Evolutionary conservation across 1,140 invertebrate genomes (phyloP), one percentile per base, ranked within the genome.

Genomic region (Bombus pascuorum): DNA sequence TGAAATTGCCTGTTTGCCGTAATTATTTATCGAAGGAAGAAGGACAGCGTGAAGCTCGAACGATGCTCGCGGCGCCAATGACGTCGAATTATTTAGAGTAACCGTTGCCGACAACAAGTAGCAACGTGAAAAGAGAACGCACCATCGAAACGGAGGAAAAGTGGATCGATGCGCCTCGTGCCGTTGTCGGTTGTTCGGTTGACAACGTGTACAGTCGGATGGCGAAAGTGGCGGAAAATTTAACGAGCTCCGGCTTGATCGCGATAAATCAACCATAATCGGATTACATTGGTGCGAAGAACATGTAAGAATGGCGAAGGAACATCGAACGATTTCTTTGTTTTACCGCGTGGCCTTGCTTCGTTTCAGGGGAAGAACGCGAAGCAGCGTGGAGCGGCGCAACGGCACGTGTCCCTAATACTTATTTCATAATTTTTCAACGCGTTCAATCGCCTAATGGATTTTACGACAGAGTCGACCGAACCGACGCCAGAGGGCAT

Each of bases 371-470:
- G 47, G 47, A 53, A 18, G 1, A 53, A 18, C 18, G 47, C 18
- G 47, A 5, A 53, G 1, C 6, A 6, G 47, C 47, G 44, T 15
- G 44, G 0, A 47, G 0, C 44, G 6, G 39, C 18, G 47, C 5
- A 22, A 53, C 18, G 47, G 47, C 18, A 22, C 18, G 18, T 53
- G 47, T 53, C 28, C 28, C n/a, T 62, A 62, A 78, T 70, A 37
- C 65, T 44, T 44, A 59, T 44, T 80, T 84, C 53, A 80, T 80
- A 72, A 71, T 84, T 84, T 78, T 34, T 80, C 83, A 47, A 37
- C 62, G n/a, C 66, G 53, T 79, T 47, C 70, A 81, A 85, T 85
- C 53, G 77, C 34, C 18, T 85, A 85, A 85, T 85, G 84, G 79
- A 81, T 81, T 85, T 85, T 22, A 65, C 78, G 44, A 59, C 28